Conservation (phyloP, 1,140 invertebrate species). For the Ganaspis sp. region DNA sequence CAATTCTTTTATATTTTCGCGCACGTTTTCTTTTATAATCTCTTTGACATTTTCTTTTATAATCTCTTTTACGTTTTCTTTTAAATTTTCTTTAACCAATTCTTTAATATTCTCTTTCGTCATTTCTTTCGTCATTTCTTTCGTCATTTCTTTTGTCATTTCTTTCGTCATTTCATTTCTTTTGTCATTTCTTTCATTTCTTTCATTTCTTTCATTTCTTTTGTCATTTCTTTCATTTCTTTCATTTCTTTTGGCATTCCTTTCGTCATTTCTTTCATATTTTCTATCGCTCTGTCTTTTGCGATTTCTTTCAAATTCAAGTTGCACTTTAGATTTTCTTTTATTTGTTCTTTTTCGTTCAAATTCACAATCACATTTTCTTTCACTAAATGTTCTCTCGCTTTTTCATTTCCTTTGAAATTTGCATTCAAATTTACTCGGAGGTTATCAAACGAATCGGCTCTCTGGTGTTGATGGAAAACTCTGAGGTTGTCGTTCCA, state of each 20-base stretch:
- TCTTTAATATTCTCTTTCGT: background rate
- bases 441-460: no score
- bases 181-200: no score
- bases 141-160: background rate
- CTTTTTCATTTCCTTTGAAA: no score
- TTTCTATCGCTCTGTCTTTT: background rate
- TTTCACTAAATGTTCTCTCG: slow-evolving; percentile 52
- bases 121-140: background rate
- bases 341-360: slow-evolving; percentile 75
- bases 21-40: background rate
- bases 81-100: background rate
- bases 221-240: background rate
- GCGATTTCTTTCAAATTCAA: background rate
- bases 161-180: background rate
- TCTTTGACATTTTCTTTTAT: background rate
- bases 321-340: slow-evolving; percentile 69
- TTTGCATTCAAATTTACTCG: no score
- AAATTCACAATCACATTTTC: slow-evolving; percentile 41
- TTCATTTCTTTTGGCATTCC: background rate
- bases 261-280: background rate
- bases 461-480: no score
- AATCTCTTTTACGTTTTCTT: background rate
- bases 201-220: background rate
- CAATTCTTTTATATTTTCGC: background rate
- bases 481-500: no score